Base-by-base conservation (phyloP, 2,113 vertebrate species). In the Rutilus rutilus region DNA sequence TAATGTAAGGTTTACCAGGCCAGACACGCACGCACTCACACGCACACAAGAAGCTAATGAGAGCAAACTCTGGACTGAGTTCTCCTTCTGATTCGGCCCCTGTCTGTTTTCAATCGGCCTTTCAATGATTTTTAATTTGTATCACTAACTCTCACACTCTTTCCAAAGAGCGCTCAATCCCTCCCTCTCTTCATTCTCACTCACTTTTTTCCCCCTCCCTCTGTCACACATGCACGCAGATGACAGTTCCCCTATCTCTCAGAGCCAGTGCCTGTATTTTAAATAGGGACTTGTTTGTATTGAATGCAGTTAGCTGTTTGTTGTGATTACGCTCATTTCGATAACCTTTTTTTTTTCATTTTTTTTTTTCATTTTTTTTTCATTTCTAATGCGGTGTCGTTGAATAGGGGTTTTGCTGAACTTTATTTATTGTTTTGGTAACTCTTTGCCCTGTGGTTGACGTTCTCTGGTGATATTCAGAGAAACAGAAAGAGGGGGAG, bases 221-320 rank as follows among this genome's bases (percentile, higher is more conserved):
- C 65, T 90, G 62, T 45, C 30, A 77, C 84, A 80, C 78, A 81
- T 33, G 90, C 83, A 86, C 90, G 92, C 89, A 91, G 81, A 90
- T 92, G 92, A 91, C 91, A 95, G 94, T 95, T 95, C 94, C 94
- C 91, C 92, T 95, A 95, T 95, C 93, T 92, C 85, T 88, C 91
- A 92, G 92, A 94, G 91, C 91, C 92, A 95, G 94, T 95, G 94
- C 93, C 92, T 95, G 92, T 93, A 91, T 94, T 92, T 92, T 90
- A 93, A 90, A 92, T 90, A 90, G 91, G 89, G 90, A 91, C 92
- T 91, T 93, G 92, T 93, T 91, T 89, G 90, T 91, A 90, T 88
- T 90, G 88, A 83, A 84, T 85, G 67, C 84, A 74, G 78, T 64
- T 88, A 57, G 73, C 21, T 84, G 50, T 82, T 87, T 82, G 71